A percentile compares a stretch with the other conserved stretches of the same genome.
phyloP scores from a whole-genome alignment of 2,113 vertebrate genomes.

The Ailuropoda melanoleuca region DNA sequence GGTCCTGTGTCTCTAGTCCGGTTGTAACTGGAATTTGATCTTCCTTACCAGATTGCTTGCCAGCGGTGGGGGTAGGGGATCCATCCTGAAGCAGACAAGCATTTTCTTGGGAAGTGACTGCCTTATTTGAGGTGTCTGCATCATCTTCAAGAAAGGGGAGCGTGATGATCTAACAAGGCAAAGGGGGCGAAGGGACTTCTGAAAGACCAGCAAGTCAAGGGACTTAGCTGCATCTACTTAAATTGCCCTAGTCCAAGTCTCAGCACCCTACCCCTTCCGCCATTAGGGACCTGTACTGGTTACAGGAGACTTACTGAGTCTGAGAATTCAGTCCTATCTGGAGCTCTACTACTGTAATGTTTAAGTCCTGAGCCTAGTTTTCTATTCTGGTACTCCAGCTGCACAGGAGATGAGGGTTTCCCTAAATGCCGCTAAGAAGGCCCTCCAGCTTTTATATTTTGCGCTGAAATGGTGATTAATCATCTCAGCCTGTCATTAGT shows the following conservation, averaged over 20 bases:
- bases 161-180: background rate
- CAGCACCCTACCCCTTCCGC: background rate
- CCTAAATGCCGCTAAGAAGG: background rate
- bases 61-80: background rate
- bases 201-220: background rate
- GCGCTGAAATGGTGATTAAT: slow-evolving; percentile 40
- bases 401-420: background rate
- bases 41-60: background rate
- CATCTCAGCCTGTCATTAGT: slow-evolving; percentile 49
- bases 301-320: background rate
- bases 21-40: background rate
- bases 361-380: background rate
- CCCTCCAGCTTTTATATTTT: background rate
- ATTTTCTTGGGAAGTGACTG: background rate
- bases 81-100: background rate
- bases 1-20: no score
- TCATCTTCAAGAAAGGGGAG: background rate
- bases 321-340: background rate
- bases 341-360: background rate
- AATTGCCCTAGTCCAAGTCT: background rate
- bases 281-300: background rate
- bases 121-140: background rate
- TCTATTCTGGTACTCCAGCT: background rate
- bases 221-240: background rate
- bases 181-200: background rate